A percentile compares a stretch with the other conserved stretches of the same genome.
These are phyloP conservation scores for Sapayoa aenigma DNA, from an alignment of 2,113 vertebrate species.

Conservation along the genomic window DNA sequence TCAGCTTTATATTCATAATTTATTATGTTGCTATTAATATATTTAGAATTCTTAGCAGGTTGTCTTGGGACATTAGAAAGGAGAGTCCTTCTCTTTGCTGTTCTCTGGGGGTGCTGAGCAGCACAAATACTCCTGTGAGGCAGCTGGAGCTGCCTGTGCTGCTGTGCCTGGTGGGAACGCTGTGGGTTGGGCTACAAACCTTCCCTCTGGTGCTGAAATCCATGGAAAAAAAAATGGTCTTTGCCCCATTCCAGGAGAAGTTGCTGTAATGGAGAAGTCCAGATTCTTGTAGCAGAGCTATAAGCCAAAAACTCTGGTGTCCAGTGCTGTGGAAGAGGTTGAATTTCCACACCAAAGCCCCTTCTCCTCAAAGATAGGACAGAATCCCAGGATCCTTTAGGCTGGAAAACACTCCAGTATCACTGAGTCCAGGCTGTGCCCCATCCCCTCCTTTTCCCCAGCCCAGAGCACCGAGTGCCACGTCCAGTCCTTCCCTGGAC, in stretches of 20 bases:
- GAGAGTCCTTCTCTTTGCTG: neutral
- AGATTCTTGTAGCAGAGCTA: neutral
- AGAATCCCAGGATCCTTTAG: neutral
- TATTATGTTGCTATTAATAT: neutral
- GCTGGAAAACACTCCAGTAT: neutral
- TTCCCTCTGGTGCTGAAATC: neutral
- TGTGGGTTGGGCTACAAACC: neutral
- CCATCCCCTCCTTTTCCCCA: neutral
- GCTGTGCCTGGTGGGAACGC: neutral
- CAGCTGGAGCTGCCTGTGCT: neutral
- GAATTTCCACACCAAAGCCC: neutral
- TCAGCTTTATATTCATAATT: constrained; percentile 6
- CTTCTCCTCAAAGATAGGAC: neutral
- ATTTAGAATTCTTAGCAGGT: neutral
- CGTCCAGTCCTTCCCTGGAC: neutral
- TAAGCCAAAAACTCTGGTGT: too few relatives aligned
- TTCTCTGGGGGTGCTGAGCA: neutral
- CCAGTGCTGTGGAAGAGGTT: accelerated
- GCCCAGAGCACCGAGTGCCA: neutral
- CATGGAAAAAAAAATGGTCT: neutral
- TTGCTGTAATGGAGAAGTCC: neutral
- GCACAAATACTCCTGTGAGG: neutral
- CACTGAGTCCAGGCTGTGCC: neutral
- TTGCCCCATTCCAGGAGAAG: neutral
- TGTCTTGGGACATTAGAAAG: neutral